A percentile compares a stretch with the other conserved stretches of the same genome.
phyloP scores from a whole-genome alignment of 1,140 invertebrate species.

The Asobara japonica region DNA sequence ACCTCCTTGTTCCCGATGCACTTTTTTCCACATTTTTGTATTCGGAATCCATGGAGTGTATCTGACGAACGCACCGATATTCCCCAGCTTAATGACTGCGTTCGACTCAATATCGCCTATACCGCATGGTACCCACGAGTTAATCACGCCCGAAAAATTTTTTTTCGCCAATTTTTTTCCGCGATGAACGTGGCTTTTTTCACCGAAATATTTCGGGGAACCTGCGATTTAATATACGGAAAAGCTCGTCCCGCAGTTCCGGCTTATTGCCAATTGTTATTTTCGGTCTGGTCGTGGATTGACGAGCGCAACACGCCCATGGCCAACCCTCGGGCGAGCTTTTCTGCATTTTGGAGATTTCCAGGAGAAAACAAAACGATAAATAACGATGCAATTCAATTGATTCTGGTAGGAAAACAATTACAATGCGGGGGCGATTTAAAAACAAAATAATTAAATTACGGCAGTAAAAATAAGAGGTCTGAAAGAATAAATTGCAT shows the following conservation, averaged over 20 bases:
- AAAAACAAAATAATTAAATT: too few relatives aligned
- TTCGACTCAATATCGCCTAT: constrained; percentile 51
- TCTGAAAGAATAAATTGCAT: too few relatives aligned
- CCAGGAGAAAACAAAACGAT: neutral
- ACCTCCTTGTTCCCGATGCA: constrained; percentile 27
- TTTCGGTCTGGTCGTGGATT: constrained; percentile 47
- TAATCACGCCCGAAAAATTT: constrained; percentile 28
- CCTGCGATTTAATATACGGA: constrained; percentile 54
- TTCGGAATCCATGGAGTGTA: neutral
- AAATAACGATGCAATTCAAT: neutral
- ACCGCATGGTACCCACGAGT: constrained; percentile 11
- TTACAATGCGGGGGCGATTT: too few relatives aligned
- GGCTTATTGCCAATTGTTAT: constrained; percentile 59
- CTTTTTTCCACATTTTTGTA: neutral
- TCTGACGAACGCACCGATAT: constrained; percentile 6
- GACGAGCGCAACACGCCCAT: constrained; percentile 23
- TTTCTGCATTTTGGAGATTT: neutral
- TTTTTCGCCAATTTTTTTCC: constrained; percentile 23
- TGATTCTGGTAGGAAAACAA: neutral
- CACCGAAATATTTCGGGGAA: constrained; percentile 47
- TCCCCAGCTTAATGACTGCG: constrained; percentile 49
- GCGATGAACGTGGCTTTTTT: constrained; percentile 25
- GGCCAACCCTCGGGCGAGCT: neutral
- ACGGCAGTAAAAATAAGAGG: too few relatives aligned
- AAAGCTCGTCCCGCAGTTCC: constrained; percentile 49